A percentile compares a stretch with the other conserved stretches of the same genome.
phyloP scores from a whole-genome alignment of 1,140 invertebrate genomes.

The Chironomus striatipennis region DNA sequence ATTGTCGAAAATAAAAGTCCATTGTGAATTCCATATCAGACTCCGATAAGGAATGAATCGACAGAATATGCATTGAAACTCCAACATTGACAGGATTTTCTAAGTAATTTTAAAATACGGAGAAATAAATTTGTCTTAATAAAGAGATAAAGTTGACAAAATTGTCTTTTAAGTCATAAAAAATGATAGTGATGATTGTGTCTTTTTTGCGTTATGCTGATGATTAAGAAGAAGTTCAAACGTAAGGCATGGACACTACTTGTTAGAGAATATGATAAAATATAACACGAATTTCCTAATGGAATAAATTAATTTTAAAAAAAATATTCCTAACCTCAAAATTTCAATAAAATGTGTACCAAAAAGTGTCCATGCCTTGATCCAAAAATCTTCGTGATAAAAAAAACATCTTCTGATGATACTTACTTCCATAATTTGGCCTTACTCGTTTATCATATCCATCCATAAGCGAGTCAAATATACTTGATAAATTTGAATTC shows the following conservation, averaged over 20 bases:
- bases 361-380: not conserved
- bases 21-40: not conserved
- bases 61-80: not conserved
- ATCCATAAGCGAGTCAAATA: not conserved
- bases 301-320: too few species aligned
- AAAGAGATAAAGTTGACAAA: not conserved
- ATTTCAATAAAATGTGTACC: not conserved
- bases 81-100: not conserved
- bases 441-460: conserved; percentile 3
- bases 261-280: too few species aligned
- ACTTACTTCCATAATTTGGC: conserved; percentile 16
- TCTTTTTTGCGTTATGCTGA: not conserved
- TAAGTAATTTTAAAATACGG: not conserved
- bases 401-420: not conserved
- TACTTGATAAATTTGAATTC: not conserved
- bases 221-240: too few species aligned
- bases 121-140: not conserved
- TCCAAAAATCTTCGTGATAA: too few species aligned
- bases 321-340: too few species aligned
- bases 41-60: conserved; percentile 5
- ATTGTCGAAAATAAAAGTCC: conserved; percentile 14
- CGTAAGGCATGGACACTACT: too few species aligned
- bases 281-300: too few species aligned
- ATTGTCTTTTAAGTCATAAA: not conserved
- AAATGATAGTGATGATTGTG: not conserved